Base-by-base conservation (phyloP, 2,113 vertebrate species). In the Pampusana beccarii region DNA sequence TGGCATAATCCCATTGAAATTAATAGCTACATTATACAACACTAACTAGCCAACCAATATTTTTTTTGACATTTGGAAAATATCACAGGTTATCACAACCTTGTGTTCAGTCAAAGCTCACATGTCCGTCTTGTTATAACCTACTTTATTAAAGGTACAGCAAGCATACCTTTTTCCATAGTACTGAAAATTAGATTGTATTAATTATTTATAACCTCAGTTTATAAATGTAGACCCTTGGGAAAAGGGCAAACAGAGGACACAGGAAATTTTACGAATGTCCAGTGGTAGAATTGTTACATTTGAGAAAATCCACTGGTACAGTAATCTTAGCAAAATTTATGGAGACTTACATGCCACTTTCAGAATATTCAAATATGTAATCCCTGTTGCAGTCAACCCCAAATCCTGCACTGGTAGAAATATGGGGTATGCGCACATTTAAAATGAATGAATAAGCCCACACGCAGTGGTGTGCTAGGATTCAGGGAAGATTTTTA, bases 61-160 rank as follows among this genome's bases (percentile, higher is more conserved):
- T n/a, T 75, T 54, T 90, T 82, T 58, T 40, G 16, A 61, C 24
- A 57, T 91, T 90, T 81, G 72, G 69, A 85, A 95, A 87, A 84
- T 75, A 86, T 58, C n/a, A 54, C 72, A 93, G 60, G 92, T 96
- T 88, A 93, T 86, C 36, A 69, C 50, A 88, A 69, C 69, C 72
- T 88, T 86, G 78, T 80, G 24, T 87, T 91, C 53, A 85, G 71
- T 72, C 71, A 88, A 80, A 86, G 10, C 51, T 90, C 60, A 78
- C 50, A 26, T 21, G 26, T 28, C 77, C 8, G 4, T 86, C 94
- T 80, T 78, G 26, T 64, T 80, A 38, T 83, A 94, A 67, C 42
- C 24, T 78, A 78, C 51, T 92, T 95, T 71, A 67, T 46, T 53
- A 86, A 81, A 73, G 75, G 70, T 36, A 80, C 31, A 88, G 60